Evolutionary conservation across 2,113 vertebrate genomes (phyloP), one percentile per base, ranked within the genome.

Genomic region (Anoplopoma fimbria): DNA sequence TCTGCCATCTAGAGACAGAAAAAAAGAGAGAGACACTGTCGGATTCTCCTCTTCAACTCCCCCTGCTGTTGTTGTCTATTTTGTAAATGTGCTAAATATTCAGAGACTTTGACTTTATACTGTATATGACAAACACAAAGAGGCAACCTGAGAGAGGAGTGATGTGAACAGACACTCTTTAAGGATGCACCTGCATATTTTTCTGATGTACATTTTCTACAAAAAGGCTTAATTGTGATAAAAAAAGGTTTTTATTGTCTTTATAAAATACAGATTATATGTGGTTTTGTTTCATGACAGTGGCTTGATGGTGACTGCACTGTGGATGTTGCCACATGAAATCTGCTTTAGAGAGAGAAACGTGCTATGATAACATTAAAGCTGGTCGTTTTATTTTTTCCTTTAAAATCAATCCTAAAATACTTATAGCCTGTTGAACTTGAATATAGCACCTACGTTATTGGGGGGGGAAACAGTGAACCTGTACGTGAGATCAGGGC

Each of bases 61-160:
- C 85, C 90, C 93, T 94, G 95, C 90, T 95, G 94, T 96, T 95
- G 94, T 95, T 93, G 94, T 92, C 89, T 94, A 95, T 96, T 97
- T 96, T 97, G 97, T 95, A 97, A 95, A 96, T 96, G 95, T 97
- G 95, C 93, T 97, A 95, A 96, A 96, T 95, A 96, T 96, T 96
- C 75, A 96, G 87, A 96, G 95, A 96, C 95, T 97, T 98, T 97
- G 95, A 96, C 95, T 97, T 98, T 97, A 93, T 95, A 95, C 96
- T 88, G 90, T 89, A 93, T 84, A 92, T 88, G 76, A 89, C 64
- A 77, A 91, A 92, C 82, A 91, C 82, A 87, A 80, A 91, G 87
- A 92, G 47, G 47, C 47, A 81, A 87, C 79, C 85, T 75, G 90
- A 90, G 81, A 86, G 84, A 89, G 82, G 47, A 89, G 87, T 34